Percentiles rank a stretch among this genome's conserved stretches.
Evolutionary conservation across 2,797 vertebrate genomes (phyloP).

Genomic region (Chaetophractus vellerosus): DNA sequence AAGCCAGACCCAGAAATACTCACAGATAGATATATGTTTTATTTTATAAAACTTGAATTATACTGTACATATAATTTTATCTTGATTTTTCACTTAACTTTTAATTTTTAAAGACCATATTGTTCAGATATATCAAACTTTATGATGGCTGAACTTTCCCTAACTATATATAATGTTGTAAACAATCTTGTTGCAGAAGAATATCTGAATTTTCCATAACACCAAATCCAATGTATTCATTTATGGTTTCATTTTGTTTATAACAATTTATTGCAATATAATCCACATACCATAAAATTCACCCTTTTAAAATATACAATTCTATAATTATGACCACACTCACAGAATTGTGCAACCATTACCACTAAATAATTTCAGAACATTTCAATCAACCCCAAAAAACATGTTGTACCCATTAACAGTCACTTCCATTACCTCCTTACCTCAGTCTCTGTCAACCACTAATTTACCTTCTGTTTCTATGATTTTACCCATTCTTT

Average conservation of each 20-base stretch:
- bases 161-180: not conserved
- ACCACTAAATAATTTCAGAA: too few species aligned
- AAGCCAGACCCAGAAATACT: not conserved
- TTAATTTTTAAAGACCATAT: not conserved
- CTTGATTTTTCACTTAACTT: constrained; percentile 20
- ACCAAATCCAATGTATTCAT: not conserved
- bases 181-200: not conserved
- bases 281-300: too few species aligned
- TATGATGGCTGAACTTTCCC: not conserved
- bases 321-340: too few species aligned
- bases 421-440: too few species aligned
- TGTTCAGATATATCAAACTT: not conserved
- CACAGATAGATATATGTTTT: not conserved
- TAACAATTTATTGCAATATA: too few species aligned
- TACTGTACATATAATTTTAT: not conserved
- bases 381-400: too few species aligned
- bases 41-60: constrained; percentile 21
- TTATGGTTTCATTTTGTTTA: not conserved
- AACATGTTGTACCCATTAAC: too few species aligned
- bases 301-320: too few species aligned
- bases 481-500: too few species aligned
- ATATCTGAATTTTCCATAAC: not conserved
- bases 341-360: too few species aligned
- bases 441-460: too few species aligned
- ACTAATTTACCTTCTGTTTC: too few species aligned